These are phyloP conservation scores for Rhagonycha fulva DNA, from an alignment of 2,888 invertebrate species.

Conservation along the genomic window DNA sequence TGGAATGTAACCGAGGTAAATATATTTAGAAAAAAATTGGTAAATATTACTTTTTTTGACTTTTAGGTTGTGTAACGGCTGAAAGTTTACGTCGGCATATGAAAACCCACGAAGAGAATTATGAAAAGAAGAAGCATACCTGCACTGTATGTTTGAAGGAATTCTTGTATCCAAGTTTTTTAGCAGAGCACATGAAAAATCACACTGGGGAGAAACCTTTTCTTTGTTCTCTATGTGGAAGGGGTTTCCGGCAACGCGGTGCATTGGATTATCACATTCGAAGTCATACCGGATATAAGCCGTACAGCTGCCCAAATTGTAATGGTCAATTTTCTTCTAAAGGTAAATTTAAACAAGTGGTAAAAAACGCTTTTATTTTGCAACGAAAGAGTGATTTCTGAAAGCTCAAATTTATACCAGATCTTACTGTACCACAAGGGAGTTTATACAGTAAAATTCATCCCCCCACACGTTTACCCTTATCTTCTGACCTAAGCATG, in stretches of 20 bases:
- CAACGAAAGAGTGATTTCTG: too few relatives aligned
- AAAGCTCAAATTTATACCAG: too few relatives aligned
- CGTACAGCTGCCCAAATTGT: slow-evolving; percentile 37
- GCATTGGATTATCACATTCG: slow-evolving; percentile 38
- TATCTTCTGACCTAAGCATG: too few relatives aligned
- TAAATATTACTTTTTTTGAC: background rate
- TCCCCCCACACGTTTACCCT: too few relatives aligned
- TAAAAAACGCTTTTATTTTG: too few relatives aligned
- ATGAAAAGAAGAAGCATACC: slow-evolving; percentile 43
- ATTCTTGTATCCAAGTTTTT: slow-evolving; percentile 46
- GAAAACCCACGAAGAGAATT: slow-evolving; percentile 46
- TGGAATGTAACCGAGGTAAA: slow-evolving; percentile 46
- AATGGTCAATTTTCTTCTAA: slow-evolving; percentile 33
- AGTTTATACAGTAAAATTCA: too few relatives aligned
- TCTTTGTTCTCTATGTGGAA: slow-evolving; percentile 50
- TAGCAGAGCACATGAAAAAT: slow-evolving; percentile 51
- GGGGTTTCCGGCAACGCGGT: slow-evolving; percentile 49
- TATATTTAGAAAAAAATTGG: background rate
- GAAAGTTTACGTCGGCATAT: slow-evolving; percentile 49
- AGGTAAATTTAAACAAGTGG: slow-evolving; percentile 24
- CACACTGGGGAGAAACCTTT: slow-evolving; percentile 53
- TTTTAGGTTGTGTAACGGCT: slow-evolving; percentile 49
- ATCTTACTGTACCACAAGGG: too few relatives aligned
- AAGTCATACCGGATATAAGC: slow-evolving; percentile 39
- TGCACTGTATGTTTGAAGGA: slow-evolving; percentile 47